Conservation (phyloP, 37 sponge, comb jelly and placozoan species). For the Lycopodina hypogea region DNA sequence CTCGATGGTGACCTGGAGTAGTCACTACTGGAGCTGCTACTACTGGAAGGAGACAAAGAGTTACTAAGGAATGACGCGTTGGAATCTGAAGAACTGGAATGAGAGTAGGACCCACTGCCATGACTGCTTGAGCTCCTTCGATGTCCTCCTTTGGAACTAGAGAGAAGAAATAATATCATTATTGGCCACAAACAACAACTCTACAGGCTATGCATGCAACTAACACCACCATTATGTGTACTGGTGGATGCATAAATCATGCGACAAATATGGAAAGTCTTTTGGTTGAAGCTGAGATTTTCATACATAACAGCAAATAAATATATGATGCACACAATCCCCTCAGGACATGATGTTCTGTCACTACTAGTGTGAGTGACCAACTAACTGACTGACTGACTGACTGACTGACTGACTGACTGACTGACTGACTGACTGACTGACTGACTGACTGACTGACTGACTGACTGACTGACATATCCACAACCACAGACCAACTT, state of each 20-base stretch:
- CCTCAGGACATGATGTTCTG: too few species aligned
- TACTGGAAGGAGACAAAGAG: not conserved
- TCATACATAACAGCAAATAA: too few species aligned
- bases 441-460: conserved; percentile 50
- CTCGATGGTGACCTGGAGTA: conserved; percentile 1
- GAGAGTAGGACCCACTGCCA: conserved; percentile 13
- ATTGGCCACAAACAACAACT: too few species aligned
- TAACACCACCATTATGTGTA: too few species aligned
- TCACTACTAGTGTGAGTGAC: too few species aligned
- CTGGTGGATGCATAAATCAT: too few species aligned
- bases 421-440: not conserved
- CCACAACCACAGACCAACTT: conserved; percentile 63
- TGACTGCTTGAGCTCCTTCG: not conserved
- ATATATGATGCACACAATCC: too few species aligned
- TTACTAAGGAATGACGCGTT: conserved; percentile 16
- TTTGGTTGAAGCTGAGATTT: too few species aligned
- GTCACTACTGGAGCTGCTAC: conserved; percentile 3
- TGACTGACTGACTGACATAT: conserved; percentile 45
- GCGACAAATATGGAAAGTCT: too few species aligned
- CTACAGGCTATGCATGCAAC: too few species aligned
- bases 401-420: too few species aligned
- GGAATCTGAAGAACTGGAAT: conserved; percentile 7
- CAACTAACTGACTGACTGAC: not conserved
- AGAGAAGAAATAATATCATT: too few species aligned
- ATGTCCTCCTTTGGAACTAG: not conserved